These are phyloP conservation scores for Onychomys leucogaster DNA, from an alignment of 2,797 vertebrate species.

Conservation along the genomic window DNA sequence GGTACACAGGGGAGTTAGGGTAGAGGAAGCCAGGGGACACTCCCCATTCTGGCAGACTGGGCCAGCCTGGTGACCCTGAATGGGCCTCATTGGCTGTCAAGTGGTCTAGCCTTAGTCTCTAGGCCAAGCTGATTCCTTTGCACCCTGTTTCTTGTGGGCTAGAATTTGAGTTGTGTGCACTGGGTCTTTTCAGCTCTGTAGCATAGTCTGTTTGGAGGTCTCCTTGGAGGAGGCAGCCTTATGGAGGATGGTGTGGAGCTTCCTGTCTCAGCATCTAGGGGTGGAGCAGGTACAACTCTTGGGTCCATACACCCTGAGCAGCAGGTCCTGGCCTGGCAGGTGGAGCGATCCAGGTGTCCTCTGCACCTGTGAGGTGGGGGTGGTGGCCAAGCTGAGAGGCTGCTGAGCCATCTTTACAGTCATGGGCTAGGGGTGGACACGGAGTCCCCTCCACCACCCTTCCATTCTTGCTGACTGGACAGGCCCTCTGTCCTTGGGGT, in stretches of 20 bases:
- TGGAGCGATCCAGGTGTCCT: conserved; percentile 4
- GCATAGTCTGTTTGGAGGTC: background rate
- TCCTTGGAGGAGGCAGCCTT: conserved; percentile 14
- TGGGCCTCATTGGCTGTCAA: background rate
- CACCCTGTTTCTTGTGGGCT: background rate
- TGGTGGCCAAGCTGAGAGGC: background rate
- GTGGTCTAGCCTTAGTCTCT: background rate
- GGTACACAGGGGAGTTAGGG: background rate
- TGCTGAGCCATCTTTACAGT: background rate
- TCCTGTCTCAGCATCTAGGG: background rate
- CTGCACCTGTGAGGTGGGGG: background rate
- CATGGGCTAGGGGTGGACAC: background rate
- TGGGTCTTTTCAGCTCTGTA: background rate
- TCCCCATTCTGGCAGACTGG: conserved; percentile 82
- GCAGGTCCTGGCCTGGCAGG: background rate
- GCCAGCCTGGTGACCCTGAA: conserved; percentile 8
- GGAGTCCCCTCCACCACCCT: background rate
- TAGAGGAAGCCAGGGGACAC: conserved; percentile 60
- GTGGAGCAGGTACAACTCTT: background rate
- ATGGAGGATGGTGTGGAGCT: background rate
- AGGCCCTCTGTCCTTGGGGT: background rate
- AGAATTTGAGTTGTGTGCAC: background rate
- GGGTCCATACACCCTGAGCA: too few species aligned
- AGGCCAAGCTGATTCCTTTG: background rate
- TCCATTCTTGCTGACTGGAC: background rate